Percentiles rank a stretch among this genome's conserved stretches.
Conservation (phyloP, 2,797 vertebrate genomes). For the Coracias cyanogaster region DNA sequence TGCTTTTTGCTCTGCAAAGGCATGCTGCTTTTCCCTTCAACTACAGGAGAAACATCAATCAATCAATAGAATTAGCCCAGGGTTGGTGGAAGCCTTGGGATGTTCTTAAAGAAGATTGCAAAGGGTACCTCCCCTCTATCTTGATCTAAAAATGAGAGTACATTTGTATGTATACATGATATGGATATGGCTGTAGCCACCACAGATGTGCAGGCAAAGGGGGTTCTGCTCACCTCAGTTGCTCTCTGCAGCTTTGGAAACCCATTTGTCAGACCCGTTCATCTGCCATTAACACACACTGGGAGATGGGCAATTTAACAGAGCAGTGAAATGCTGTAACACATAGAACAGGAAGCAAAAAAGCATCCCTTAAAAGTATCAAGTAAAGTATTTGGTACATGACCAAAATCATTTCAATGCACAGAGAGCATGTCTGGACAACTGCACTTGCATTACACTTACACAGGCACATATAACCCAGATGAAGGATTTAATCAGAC, state of each 20-base stretch:
- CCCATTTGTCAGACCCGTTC: neutral
- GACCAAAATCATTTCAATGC: neutral
- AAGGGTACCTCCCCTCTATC: neutral
- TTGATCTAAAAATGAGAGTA: neutral
- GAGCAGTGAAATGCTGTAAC: neutral
- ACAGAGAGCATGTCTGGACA: neutral
- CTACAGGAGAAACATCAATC: neutral
- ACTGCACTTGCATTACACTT: neutral
- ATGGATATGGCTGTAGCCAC: neutral
- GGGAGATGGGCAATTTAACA: neutral
- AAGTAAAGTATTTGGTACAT: neutral
- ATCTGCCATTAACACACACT: neutral
- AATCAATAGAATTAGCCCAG: neutral
- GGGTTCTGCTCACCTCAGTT: neutral
- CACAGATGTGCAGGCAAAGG: neutral
- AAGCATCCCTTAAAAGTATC: neutral
- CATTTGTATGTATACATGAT: rapidly evolving
- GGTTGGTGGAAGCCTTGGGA: neutral
- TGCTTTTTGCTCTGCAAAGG: neutral
- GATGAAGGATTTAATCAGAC: neutral
- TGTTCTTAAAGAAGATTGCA: neutral
- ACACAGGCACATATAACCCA: neutral
- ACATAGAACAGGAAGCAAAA: neutral
- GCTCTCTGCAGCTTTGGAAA: neutral
- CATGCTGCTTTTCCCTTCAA: neutral